Conservation (phyloP, 2,888 invertebrate genomes). For the Papilio demoleus region DNA sequence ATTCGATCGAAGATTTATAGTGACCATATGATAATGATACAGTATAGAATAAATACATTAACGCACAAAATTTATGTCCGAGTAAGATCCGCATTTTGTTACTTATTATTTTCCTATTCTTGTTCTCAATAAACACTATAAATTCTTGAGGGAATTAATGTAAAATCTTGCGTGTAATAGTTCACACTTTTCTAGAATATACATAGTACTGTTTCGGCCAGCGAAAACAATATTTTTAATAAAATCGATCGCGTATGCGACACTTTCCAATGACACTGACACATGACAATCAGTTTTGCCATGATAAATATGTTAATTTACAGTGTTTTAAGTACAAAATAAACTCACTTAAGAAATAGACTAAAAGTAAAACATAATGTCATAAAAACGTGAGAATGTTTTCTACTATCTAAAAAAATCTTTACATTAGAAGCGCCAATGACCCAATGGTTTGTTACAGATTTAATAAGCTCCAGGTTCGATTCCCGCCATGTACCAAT, state of each 20-base stretch:
- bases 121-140: constrained; percentile 24
- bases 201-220: constrained; percentile 21
- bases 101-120: constrained; percentile 30
- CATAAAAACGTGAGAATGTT: too few species aligned
- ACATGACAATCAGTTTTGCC: neutral
- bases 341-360: too few species aligned
- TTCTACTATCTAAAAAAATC: too few species aligned
- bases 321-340: too few species aligned
- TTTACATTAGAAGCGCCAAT: too few species aligned
- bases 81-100: constrained; percentile 41
- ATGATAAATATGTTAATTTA: too few species aligned
- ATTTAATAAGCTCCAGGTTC: too few species aligned
- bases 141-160: neutral
- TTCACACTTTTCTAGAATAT: constrained; percentile 23
- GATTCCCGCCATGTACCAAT: too few species aligned
- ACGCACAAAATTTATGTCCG: constrained; percentile 38
- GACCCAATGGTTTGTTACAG: too few species aligned
- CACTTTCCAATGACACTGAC: constrained; percentile 6
- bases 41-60: constrained; percentile 39
- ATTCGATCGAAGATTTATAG: constrained; percentile 10
- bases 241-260: constrained; percentile 19
- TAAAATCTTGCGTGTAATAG: neutral
- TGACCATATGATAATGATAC: constrained; percentile 33
- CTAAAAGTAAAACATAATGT: too few species aligned
- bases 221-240: constrained; percentile 13